phyloP scores from a whole-genome alignment of 2,113 vertebrate species.

The Atlantisia rogersi region DNA sequence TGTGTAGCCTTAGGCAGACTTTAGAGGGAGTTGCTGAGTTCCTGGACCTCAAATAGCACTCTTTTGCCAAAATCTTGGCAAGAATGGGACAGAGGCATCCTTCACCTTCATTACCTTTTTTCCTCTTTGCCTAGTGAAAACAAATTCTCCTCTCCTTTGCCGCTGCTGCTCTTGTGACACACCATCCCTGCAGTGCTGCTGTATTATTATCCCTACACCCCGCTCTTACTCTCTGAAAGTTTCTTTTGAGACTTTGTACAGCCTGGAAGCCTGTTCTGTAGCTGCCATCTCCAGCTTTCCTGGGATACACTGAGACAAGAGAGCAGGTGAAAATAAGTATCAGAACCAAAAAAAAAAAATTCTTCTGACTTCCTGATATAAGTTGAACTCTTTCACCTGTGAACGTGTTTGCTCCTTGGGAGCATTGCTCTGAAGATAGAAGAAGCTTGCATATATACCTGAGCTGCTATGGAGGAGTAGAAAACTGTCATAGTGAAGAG shows the following conservation, averaged over 20 bases:
- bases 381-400: neutral
- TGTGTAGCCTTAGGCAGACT: neutral
- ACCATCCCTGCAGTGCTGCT: neutral
- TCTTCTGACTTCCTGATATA: neutral
- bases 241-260: neutral
- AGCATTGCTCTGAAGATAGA: neutral
- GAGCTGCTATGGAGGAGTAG: neutral
- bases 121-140: neutral
- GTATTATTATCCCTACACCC: neutral
- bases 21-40: neutral
- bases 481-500: neutral
- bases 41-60: neutral
- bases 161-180: neutral
- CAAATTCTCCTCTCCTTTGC: neutral
- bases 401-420: neutral
- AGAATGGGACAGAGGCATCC: neutral
- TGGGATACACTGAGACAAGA: neutral
- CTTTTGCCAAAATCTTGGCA: neutral
- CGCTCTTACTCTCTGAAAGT: neutral
- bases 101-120: rapidly evolving
- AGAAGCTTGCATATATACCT: neutral
- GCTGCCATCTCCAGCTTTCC: neutral
- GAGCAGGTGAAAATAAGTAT: neutral
- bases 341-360: neutral
- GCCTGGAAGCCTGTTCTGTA: neutral